Percentiles rank a stretch among this genome's conserved stretches.
phyloP scores from a whole-genome alignment of 1,140 invertebrate genomes.

The Tetragnatha versicolor region DNA sequence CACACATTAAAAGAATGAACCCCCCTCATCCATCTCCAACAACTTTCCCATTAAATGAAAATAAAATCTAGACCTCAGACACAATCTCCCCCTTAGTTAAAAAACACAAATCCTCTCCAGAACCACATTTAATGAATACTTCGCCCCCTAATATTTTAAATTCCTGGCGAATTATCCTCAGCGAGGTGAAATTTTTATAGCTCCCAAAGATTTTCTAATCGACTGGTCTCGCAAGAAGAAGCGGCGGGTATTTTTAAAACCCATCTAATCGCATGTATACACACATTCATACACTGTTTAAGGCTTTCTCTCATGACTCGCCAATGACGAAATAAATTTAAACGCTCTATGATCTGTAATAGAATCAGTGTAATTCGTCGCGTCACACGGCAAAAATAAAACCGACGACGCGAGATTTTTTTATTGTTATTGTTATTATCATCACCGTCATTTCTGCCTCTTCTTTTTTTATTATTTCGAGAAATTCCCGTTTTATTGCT shows the following conservation, averaged over 20 bases:
- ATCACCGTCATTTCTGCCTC: conserved; percentile 2
- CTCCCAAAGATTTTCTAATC: conserved; percentile 52
- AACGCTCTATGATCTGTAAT: conserved; percentile 54
- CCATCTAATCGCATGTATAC: conserved; percentile 54
- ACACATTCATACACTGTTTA: conserved; percentile 47
- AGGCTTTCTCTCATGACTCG: not conserved
- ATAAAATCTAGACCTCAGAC: no score
- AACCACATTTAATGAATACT: not conserved
- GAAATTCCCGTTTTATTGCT: conserved; percentile 53
- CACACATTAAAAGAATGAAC: no score
- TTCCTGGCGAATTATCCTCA: conserved; percentile 40
- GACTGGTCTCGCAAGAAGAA: conserved; percentile 48
- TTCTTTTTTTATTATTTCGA: conserved; percentile 31
- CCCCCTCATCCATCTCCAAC: no score
- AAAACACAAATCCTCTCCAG: not conserved
- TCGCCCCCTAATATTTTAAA: conserved; percentile 34
- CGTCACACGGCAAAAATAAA: conserved; percentile 18
- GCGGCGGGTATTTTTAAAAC: conserved; percentile 48
- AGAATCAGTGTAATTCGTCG: conserved; percentile 52
- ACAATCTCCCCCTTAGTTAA: not conserved
- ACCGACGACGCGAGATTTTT: not conserved
- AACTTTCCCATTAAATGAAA: no score
- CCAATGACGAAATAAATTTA: conserved; percentile 54
- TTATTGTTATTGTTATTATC: conserved; percentile 21
- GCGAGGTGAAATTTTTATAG: conserved; percentile 53